Evolutionary conservation across 2,797 vertebrate species (phyloP), one percentile per base, ranked within the genome.

Genomic region (Sarcoramphus papa): DNA sequence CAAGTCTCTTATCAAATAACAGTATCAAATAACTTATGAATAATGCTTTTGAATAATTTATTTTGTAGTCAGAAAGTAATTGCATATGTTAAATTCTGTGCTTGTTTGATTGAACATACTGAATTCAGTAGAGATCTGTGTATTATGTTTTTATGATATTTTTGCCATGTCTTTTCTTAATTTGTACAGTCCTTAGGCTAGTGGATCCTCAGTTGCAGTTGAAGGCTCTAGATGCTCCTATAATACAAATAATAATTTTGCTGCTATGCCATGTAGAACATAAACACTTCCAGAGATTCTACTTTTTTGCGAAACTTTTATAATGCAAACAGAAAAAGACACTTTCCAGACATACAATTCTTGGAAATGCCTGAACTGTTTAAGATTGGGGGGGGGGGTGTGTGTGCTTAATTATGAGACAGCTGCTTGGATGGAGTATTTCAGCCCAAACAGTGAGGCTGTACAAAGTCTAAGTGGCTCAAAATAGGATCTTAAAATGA

Each of bases 371-470:
- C 47, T 20, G 1, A 84, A 60, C 25, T 65, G 27, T 86, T 80
- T 68, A 88, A 72, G 59, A 40, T 4, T 20, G 21, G 22, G 11
- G 6, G 23, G 23, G 18, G 25, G 22, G 14, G 33, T n/a, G 47
- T 18, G 27, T 13, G 41, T 4, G 12, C n/a, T 72, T 89, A 73
- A 93, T 94, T 91, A 73, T 0, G 2, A 81, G 63, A 53, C 62
- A 70, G 69, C 80, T 86, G 54, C 54, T 90, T 69, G 53, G 83
- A 43, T 86, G 50, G 67, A 92, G 37, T 37, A 81, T 84, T 96
- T 80, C 73, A 93, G 41, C 57, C 88, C 85, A 95, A 96, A 96
- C 80, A 94, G 53, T 57, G 60, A 88, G 65, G 45, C 68, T 85
- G 21, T 57, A 53, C 51, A 75, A 91, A 84, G 47, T 48, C 3